Evolutionary conservation across 2,113 vertebrate species (phyloP), one percentile per base, ranked within the genome.

Genomic region (Sclerurus mexicanus): DNA sequence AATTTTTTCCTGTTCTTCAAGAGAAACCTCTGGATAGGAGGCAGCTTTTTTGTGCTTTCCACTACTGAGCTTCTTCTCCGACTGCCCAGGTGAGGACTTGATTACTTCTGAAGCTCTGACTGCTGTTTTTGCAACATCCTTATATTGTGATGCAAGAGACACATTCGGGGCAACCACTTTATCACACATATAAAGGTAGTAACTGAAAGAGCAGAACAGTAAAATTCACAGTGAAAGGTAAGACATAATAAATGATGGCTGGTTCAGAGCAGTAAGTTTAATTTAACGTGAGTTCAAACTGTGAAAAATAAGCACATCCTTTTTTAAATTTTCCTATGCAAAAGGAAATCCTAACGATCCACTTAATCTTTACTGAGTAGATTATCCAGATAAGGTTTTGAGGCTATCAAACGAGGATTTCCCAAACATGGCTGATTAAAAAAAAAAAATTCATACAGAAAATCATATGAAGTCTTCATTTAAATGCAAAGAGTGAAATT

Each of bases 91-190:
- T 86, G 97, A 86, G 73, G 98, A 98, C 12, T 98, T 98, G 91
- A 95, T 98, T 72, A 98, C 94, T 93, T 99, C 99, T n/a, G 97
- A 97, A 94, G 98, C 96, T 96, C 94, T 98, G 73, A 95, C 96
- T 53, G 78, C 27, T 33, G 95, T 39, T 97, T 98, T 98, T 46
- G 98, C 78, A 72, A 86, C 63, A 84, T 98, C 98, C 88, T 98
- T 98, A 88, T 96, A 96, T 53, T 98, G 98, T 24, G 98, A 96
- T 64, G 98, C 98, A 73, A 99, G 98, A 10, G 99, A 99, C 49
- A 99, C 99, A 53, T 99, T 99, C 40, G 99, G 99, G 25, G 99
- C 99, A 97, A 99, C 98, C 98, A 99, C 98, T 97, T 99, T 99
- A 97, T 99, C 99, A 72, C 99, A 99, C 81, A 99, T 99, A 95